phyloP scores from a whole-genome alignment of 2,113 vertebrate species.

The Eudyptes chrysolophus region DNA sequence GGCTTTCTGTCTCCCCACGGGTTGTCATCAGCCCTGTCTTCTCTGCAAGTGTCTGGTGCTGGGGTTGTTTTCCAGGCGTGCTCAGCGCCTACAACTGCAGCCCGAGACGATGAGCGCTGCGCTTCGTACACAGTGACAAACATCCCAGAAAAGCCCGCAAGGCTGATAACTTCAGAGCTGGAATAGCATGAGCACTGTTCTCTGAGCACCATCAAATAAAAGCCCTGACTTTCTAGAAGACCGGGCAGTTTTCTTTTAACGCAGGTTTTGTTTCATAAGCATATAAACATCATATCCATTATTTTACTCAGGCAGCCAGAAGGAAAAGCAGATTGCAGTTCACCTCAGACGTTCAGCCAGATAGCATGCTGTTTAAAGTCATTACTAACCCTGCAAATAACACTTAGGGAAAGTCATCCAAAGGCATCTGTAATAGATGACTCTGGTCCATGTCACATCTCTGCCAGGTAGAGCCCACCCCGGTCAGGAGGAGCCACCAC shows the following conservation, averaged over 20 bases:
- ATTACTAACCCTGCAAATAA: background rate
- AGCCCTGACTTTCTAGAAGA: background rate
- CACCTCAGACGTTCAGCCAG: background rate
- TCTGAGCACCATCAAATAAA: background rate
- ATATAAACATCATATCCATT: too few relatives aligned
- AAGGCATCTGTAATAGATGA: background rate
- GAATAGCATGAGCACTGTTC: background rate
- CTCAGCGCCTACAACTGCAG: background rate
- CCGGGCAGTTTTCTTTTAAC: background rate
- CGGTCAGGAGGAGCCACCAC: fast-evolving
- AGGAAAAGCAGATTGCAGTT: background rate
- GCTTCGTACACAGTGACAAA: background rate
- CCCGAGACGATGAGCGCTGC: fast-evolving
- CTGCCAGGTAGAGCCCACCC: background rate
- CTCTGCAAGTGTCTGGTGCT: background rate
- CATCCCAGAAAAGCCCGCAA: background rate
- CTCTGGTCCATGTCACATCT: background rate
- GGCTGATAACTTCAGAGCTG: background rate
- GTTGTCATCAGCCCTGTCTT: background rate
- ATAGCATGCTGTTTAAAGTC: background rate
- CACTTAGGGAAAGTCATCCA: background rate
- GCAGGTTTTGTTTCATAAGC: background rate
- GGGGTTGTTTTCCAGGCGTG: background rate
- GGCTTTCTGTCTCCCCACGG: too few relatives aligned
- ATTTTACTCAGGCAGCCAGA: background rate